Base-by-base conservation (phyloP, 2,797 vertebrate species). In the Heliangelus exortis region DNA sequence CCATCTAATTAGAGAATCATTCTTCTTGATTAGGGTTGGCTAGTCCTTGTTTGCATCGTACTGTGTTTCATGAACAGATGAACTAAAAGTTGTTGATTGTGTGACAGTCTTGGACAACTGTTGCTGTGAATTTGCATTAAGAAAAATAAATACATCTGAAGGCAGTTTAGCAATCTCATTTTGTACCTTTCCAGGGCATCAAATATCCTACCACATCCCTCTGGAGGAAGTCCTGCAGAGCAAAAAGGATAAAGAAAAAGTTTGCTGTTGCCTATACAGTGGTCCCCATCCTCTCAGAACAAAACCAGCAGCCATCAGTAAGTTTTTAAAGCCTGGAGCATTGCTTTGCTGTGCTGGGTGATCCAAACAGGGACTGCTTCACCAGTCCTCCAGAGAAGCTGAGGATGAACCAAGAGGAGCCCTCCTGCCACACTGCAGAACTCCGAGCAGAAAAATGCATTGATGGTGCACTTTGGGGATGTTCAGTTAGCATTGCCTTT, bases 1-100 rank as follows among this genome's bases (percentile, higher is more conserved):
- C 78, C 26, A 63, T 92, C 77, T 94, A 96, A 97, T 97, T 95
- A 95, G 67, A 96, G 87, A 31, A 85, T 59, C 69, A 87, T 95
- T 96, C 65, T 68, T 91, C 92, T 92, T 96, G 95, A 97, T 96
- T 85, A 96, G 83, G 67, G 39, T 50, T 90, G 89, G 20, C 71
- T 94, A 53, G 41, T 83, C 55, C 79, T 83, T 89, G 59, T 25
- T 93, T 68, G 76, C 34, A 50, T 66, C 78, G 91, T 22, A 2
- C 71, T 89, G 53, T 47, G n/a, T 84, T 91, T 90, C 34, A 43
- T 3, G 19, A 75, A 6, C 29, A 93, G 65, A 85, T 88, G 53
- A 92, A 66, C 33, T 62, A 62, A 19, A 75, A 59, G 71, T 4
- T 76, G n/a, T 21, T 59, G 81, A 57, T 55, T 50, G 23, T 26